phyloP scores from a whole-genome alignment of 2,888 invertebrate genomes.

The Lissocephala sabroskyi region DNA sequence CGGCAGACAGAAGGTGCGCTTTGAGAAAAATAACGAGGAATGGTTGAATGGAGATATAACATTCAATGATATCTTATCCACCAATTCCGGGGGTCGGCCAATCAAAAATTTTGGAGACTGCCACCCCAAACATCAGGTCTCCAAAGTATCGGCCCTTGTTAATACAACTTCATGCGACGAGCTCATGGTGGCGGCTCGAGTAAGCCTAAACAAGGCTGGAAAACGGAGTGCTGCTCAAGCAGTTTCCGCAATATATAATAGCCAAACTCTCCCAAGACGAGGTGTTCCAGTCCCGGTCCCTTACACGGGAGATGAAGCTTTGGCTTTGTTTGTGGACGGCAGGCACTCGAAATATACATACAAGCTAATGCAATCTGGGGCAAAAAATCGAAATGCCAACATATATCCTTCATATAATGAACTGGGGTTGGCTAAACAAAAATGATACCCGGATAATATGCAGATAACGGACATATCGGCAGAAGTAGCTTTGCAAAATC shows the following conservation, averaged over 20 bases:
- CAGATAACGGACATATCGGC: too few species aligned
- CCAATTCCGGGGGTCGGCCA: neutral
- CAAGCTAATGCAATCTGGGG: constrained; percentile 3
- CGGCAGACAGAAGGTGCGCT: neutral
- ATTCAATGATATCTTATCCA: too few species aligned
- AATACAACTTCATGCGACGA: constrained; percentile 5
- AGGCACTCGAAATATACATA: constrained; percentile 4
- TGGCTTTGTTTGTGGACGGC: constrained; percentile 5
- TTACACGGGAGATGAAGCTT: neutral
- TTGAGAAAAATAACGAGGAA: neutral
- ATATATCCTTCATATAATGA: too few species aligned
- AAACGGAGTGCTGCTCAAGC: constrained; percentile 8
- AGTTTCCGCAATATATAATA: neutral
- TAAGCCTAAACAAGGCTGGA: too few species aligned
- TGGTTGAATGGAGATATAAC: neutral
- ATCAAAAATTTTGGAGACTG: constrained; percentile 1
- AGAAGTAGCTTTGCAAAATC: constrained; percentile 7
- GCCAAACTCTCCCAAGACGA: constrained; percentile 2
- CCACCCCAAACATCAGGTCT: neutral
- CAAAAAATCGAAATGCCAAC: constrained; percentile 1
- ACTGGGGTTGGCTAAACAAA: too few species aligned
- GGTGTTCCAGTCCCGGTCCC: neutral
- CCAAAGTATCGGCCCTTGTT: constrained; percentile 2
- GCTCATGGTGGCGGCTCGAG: constrained; percentile 10
- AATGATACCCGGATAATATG: too few species aligned